Base-by-base conservation (phyloP, 2,888 invertebrate species). In the Cetonia aurata region DNA sequence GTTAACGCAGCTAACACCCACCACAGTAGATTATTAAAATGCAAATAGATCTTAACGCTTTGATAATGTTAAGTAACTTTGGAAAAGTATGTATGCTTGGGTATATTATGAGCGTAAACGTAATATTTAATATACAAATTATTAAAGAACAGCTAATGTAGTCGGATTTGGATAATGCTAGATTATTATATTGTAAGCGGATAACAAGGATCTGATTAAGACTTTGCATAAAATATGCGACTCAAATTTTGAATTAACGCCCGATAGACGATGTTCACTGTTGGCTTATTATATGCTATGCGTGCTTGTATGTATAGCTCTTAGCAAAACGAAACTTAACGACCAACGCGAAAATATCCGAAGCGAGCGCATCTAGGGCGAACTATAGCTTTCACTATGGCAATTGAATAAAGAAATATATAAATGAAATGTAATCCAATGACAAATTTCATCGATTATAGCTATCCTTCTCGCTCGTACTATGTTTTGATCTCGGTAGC, bases 51-150 rank as follows among this genome's bases (percentile, higher is more conserved):
- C 60, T 46, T 60, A 60, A 60, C 46, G 12, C 46, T 10, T 25
- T 59, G 44, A 59, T 46, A 59, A 59, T 59, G 44, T 59, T 60
- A 60, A 60, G 31, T 60, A 60, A 60, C 25, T 46, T 60, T 46
- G 3, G 13, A 12, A 46, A 60, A 46, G 31, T 31, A 60, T 52
- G 37, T 37, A 8, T 37, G 8, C 37, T 10, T 37, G 33, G 8
- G 13, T 13, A 25, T 55, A 55, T 33, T 55, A 31, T 31, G 19
- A n/a, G 0, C 33, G 25, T 55, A 13, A 55, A 55, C 33, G n/a
- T 55, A 33, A 55, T 55, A 55, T 55, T 55, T 33, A 55, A n/a
- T 55, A 13, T 33, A 33, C 31, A 55, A 25, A 33, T 55, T 33
- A 55, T 55, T 55, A 55, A 33, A 6, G 48, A 13, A 48, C n/a